Percentiles rank a stretch among this genome's conserved stretches.
phyloP scores from a whole-genome alignment of 2,113 vertebrate species.

The Tragelaphus imberbis region DNA sequence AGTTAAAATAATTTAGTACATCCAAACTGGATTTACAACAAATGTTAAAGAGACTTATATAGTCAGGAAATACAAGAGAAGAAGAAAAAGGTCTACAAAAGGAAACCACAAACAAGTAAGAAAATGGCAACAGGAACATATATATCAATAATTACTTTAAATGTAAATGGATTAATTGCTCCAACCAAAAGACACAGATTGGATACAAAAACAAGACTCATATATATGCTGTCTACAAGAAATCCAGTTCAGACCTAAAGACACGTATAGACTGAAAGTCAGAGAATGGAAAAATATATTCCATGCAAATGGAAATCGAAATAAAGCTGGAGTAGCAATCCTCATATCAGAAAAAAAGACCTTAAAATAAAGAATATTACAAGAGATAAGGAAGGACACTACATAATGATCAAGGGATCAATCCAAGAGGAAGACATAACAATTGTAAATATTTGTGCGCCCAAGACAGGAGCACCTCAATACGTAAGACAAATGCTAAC shows the following conservation, averaged over 20 bases:
- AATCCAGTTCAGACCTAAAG: neutral
- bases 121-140: neutral
- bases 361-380: neutral
- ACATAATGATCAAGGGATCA: neutral
- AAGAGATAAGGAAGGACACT: neutral
- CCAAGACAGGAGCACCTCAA: neutral
- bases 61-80: neutral
- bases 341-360: neutral
- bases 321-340: neutral
- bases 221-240: neutral
- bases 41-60: neutral
- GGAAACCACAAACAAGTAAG: neutral
- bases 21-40: neutral
- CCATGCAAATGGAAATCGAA: neutral
- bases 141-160: neutral
- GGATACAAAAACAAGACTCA: neutral
- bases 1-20: neutral
- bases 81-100: neutral
- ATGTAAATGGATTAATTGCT: neutral
- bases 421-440: neutral
- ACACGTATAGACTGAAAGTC: neutral
- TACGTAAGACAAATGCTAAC: neutral
- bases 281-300: neutral
- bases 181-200: neutral
- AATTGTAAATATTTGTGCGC: neutral